Base-by-base conservation (phyloP, 2,797 vertebrate species). In the Xyrichtys novacula region DNA sequence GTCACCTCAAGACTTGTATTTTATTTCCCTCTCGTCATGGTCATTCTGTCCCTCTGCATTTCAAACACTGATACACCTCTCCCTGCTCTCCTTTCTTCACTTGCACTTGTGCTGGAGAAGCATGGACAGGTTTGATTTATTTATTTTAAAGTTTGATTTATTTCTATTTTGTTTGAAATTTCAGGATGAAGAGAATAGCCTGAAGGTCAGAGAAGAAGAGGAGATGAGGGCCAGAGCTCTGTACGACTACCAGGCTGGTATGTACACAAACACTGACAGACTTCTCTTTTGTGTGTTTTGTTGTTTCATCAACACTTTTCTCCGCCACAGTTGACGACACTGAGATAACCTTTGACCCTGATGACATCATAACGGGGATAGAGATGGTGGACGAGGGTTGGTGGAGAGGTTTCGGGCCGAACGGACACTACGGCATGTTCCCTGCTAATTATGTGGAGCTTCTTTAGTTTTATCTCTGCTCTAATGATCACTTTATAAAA, bases 171-270 rank as follows among this genome's bases (percentile, higher is more conserved):
- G 17, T 66, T 38, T 31, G 43, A 10, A 44, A 68, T 61, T 8
- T 42, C 36, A 75, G 65, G 44, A 1, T 3, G 63, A 90, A 90
- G 86, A 89, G 0, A 8, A 8, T 1, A 3, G 25, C 0, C n/a
- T 4, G 3, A 29, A 0, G 34, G 14, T 0, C 46, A 0, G 80
- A 68, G 78, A 48, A 74, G 78, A 48, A 74, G 0, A 90, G 81
- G 87, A 88, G 38, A 50, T 93, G 16, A 90, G 91, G 19, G 97
- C 96, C 20, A 92, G 90, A 53, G 96, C 96, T 0, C 75, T 98
- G 5, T 98, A 98, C 0, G 97, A 98, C 89, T 98, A 98, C 76
- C 96, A 98, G 82, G 97, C 96, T 53, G 94, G 97, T 98, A 79
- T 23, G 90, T 71, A 9, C 7, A 56, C 55, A 38, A 56, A 46